Base-by-base conservation (phyloP, 1,140 invertebrate genomes). In the Conus ventricosus region DNA sequence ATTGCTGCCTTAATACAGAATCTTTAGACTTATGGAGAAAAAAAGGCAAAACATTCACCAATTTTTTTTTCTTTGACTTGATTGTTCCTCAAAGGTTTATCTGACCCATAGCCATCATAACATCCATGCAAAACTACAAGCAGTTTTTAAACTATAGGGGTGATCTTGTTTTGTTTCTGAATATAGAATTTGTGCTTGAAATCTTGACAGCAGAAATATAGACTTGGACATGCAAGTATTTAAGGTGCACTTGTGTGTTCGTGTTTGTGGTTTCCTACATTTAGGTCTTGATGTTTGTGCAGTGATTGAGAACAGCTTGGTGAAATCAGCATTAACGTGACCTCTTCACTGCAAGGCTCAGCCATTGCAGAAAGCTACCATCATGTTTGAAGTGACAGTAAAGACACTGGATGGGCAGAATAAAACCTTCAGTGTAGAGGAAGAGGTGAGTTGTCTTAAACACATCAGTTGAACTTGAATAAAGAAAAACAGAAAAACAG, bases 321-420 rank as follows among this genome's bases (percentile, higher is more conserved):
- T 63, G 60, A 11, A 71, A 20, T 71, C 6, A 20, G 6, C 67
- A 71, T 23, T 20, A 13, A 13, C 67, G 23, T n/a, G 17, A 23
- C 67, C 20, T 20, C 20, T 63, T 11, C 60, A 63, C 10, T 20
- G 10, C 60, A 63, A 63, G 60, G 60, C 17, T 20, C 20, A 71
- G 67, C 67, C 67, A n/a, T n/a, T n/a, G 23, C 67, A 71, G 67
- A 71, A 71, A 23, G 76, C 25, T 51, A 13, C 51, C 78, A 96
- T 93, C 89, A 97, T 98, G 97, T 97, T 98, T 96, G 96, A 97
- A 91, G 95, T 98, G 78, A 98, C 97, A 89, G 97, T 99, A 76
- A 99, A 99, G 95, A 99, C 98, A 53, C 96, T 99, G 91, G 98
- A 99, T 96, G 98, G 98, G 98, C 13, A 97, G 97, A 93, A 98